Conservation (phyloP, 35 echinoderm and acorn worm genomes). For the Apostichopus californicus region DNA sequence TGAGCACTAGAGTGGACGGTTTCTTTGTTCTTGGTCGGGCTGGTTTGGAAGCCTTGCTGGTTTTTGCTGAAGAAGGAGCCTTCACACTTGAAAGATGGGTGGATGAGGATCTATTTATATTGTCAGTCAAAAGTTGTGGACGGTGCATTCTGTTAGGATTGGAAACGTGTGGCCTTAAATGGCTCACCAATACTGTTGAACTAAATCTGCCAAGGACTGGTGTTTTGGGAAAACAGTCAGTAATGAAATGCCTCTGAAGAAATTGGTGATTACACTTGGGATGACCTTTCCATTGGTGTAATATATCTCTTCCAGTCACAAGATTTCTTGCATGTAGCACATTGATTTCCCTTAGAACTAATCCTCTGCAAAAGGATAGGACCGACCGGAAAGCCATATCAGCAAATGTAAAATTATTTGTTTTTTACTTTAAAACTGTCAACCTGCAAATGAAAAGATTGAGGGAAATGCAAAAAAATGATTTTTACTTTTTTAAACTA, state of each 20-base stretch:
- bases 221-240: not conserved
- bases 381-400: not conserved
- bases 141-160: not conserved
- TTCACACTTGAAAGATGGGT: not conserved
- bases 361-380: not conserved
- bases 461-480: too few species aligned
- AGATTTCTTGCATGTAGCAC: not conserved
- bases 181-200: not conserved
- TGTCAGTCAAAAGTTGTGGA: not conserved
- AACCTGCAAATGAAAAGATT: too few species aligned
- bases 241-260: too few species aligned
- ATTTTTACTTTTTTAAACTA: too few species aligned
- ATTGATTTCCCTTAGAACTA: not conserved
- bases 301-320: not conserved
- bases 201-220: not conserved
- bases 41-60: not conserved
- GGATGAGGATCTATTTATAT: not conserved
- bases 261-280: not conserved
- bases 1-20: not conserved
- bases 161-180: not conserved
- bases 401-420: too few species aligned
- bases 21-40: slow-evolving; percentile 23
- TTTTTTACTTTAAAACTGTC: too few species aligned
- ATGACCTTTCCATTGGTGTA: not conserved
- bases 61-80: not conserved